Percentiles rank a stretch among this genome's conserved stretches.
These are phyloP conservation scores for Anolis apletophallus DNA, from an alignment of 2,797 vertebrate species.

Conservation along the genomic window DNA sequence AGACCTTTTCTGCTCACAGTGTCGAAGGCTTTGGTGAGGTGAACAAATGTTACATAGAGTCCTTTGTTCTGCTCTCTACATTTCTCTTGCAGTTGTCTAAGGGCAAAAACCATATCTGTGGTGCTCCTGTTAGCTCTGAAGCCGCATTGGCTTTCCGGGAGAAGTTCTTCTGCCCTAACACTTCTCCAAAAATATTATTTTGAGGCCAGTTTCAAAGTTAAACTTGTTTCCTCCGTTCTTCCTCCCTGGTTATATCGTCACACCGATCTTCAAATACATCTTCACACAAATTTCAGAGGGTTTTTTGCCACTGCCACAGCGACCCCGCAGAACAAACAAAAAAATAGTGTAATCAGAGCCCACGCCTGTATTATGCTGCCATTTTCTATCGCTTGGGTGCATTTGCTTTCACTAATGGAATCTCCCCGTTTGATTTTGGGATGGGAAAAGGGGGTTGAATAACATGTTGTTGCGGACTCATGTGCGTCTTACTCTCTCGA, in stretches of 20 bases:
- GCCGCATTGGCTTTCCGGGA: too few relatives aligned
- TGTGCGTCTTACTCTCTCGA: background rate
- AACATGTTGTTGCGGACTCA: background rate
- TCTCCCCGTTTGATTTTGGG: background rate
- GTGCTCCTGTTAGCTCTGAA: too few relatives aligned
- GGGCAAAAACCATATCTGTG: too few relatives aligned
- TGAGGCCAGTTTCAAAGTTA: background rate
- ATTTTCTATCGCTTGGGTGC: background rate
- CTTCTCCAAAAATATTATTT: too few relatives aligned
- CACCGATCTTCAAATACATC: background rate
- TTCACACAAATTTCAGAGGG: background rate
- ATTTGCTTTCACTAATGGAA: background rate
- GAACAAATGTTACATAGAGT: too few relatives aligned
- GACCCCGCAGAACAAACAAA: background rate
- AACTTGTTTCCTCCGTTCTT: background rate
- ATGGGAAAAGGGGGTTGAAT: background rate
- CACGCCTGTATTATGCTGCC: too few relatives aligned
- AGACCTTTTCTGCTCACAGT: too few relatives aligned
- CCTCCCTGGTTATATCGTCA: background rate
- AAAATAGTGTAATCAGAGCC: background rate
- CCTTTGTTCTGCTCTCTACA: too few relatives aligned
- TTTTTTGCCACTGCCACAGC: too few relatives aligned
- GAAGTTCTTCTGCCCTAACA: too few relatives aligned
- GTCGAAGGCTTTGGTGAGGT: too few relatives aligned
- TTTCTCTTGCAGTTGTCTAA: too few relatives aligned